Evolutionary conservation across 2,797 vertebrate species (phyloP).

Genomic region (Columba guinea): DNA sequence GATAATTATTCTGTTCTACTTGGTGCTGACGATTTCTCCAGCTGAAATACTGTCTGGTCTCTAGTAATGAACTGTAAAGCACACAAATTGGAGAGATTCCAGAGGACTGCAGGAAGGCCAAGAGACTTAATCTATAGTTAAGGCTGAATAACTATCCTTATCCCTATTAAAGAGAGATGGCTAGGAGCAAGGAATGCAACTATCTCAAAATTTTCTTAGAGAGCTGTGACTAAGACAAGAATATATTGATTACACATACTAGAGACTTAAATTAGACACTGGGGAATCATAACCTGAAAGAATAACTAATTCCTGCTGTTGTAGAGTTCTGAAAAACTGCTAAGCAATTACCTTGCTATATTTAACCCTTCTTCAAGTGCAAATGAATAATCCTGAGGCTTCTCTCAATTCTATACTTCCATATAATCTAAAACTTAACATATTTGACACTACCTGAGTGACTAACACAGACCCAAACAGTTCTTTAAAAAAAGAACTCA

Average conservation of each 20-base stretch:
- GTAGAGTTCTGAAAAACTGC: neutral
- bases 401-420: neutral
- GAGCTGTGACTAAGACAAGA: neutral
- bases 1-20: constrained; percentile 12
- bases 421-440: neutral
- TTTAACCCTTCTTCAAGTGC: neutral
- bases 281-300: neutral
- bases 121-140: neutral
- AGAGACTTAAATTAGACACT: neutral
- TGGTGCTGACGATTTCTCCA: neutral
- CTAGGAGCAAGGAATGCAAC: neutral
- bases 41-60: constrained; percentile 1
- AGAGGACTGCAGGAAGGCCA: neutral
- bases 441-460: neutral
- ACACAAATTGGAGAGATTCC: neutral
- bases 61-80: neutral
- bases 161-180: neutral
- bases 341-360: neutral
- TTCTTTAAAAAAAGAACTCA: neutral
- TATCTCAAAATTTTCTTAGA: neutral
- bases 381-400: neutral
- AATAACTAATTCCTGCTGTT: neutral
- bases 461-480: neutral
- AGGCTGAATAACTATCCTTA: neutral
- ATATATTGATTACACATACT: neutral